Conservation (phyloP, 2,113 vertebrate genomes). For the Theristicus caerulescens region DNA sequence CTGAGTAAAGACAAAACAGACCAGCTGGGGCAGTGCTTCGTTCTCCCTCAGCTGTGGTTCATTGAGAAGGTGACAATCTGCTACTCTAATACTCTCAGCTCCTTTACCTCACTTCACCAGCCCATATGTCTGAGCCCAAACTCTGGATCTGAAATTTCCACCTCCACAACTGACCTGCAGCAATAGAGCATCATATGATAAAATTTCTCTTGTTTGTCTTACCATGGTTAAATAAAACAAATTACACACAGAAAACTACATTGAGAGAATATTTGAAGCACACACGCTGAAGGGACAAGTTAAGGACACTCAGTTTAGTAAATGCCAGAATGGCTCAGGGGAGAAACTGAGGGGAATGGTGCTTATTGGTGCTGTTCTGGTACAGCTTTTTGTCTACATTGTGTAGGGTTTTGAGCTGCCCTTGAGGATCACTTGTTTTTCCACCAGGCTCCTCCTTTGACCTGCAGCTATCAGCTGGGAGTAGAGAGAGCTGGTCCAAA, state of each 20-base stretch:
- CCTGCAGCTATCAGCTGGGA: neutral
- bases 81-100: neutral
- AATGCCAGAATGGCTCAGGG: neutral
- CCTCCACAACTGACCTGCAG: neutral
- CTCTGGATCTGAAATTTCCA: neutral
- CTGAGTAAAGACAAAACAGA: neutral
- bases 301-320: neutral
- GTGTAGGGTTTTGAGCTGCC: neutral
- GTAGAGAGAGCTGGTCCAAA: neutral
- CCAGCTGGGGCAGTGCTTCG: neutral
- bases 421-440: neutral
- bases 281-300: neutral
- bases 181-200: rapidly evolving
- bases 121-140: neutral
- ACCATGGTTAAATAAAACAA: neutral
- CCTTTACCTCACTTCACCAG: neutral
- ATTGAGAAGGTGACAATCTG: neutral
- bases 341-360: neutral
- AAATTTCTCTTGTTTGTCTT: neutral
- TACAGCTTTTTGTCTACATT: neutral
- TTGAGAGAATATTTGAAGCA: neutral
- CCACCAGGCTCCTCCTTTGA: neutral
- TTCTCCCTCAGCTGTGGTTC: neutral
- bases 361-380: neutral
- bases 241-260: neutral